Evolutionary conservation across 1,140 invertebrate genomes (phyloP), one percentile per base, ranked within the genome.

Genomic region (Meloidogyne hapla): DNA sequence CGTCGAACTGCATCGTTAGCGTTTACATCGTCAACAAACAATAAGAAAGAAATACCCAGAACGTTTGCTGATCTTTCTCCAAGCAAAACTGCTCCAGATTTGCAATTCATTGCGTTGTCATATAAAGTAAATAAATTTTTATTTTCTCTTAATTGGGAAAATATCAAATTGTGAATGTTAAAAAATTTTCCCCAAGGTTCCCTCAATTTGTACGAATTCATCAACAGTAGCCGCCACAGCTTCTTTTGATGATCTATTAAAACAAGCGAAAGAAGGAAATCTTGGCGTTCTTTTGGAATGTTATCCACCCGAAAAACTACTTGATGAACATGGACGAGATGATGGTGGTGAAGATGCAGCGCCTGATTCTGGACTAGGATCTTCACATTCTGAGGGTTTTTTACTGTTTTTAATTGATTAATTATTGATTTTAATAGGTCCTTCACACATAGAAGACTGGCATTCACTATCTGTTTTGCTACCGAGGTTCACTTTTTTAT

Each of bases 391-490:
- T 65, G 71, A 73, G 13, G 71, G 71, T 73, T 26, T 38, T 12
- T 33, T 48, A 12, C 8, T 25, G 18, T 40, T 26, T 28, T 13
- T 13, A 66, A 72, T 48, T 74, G 15, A 18, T 42, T 67, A 6
- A 67, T 3, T 6, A n/a, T 21, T n/a, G 2, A 18, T 67, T 38
- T 67, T 67, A n/a, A 26, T 63, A 33, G 82, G 82, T 12, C 84
- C 84, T 13, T 76, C 75, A 25, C 85, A 86, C 75, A 86, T 86
- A 56, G 84, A 86, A 64, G 85, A 86, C 75, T 86, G 85, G 85
- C 72, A 74, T 38, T 86, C 85, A 23, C 74, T 86, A 10, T 77
- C 85, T 28, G 75, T 87, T 23, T 78, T 86, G 68, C 77, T 86
- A 42, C 85, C 85, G 23, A 87, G 80, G 84, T 85, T 56, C 71